Percentiles rank a stretch among this genome's conserved stretches.
phyloP scores from a whole-genome alignment of 2,888 invertebrate genomes.

The Achlya flavicornis region DNA sequence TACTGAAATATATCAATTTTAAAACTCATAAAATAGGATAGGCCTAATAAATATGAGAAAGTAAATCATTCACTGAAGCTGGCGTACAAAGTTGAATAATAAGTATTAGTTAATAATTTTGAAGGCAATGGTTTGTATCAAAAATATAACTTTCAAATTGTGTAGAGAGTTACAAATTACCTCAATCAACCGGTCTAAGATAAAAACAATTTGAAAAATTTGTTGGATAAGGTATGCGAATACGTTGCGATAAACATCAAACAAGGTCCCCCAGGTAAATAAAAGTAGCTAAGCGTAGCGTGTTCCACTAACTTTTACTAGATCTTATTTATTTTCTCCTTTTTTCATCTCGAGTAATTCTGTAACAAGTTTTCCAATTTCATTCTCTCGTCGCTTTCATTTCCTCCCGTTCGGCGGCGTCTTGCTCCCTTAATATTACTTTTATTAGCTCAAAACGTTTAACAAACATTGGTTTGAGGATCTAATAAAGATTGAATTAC shows the following conservation, averaged over 20 bases:
- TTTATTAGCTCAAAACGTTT: conserved; percentile 82
- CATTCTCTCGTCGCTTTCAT: conserved; percentile 81
- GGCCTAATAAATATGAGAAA: too few species aligned
- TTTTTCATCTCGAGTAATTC: conserved; percentile 77
- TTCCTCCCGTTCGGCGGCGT: conserved; percentile 70
- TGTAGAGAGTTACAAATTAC: too few species aligned
- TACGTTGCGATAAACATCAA: conserved; percentile 34
- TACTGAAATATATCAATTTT: conserved; percentile 17
- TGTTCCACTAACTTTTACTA: conserved; percentile 67
- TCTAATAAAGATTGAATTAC: conserved; percentile 72
- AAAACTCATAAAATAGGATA: background rate
- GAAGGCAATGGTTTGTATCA: too few species aligned
- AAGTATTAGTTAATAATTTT: too few species aligned
- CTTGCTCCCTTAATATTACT: conserved; percentile 76
- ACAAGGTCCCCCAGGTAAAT: conserved; percentile 46
- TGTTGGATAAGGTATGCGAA: background rate
- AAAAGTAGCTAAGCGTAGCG: conserved; percentile 42
- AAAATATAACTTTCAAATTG: too few species aligned
- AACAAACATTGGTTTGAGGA: conserved; percentile 79
- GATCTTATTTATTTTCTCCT: conserved; percentile 72
- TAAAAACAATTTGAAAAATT: background rate
- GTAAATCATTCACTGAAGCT: too few species aligned
- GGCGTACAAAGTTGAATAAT: too few species aligned
- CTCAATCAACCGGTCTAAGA: background rate
- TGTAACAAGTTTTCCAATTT: conserved; percentile 84